These are phyloP conservation scores for Ichneumoninae sp. DNA, from an alignment of 2,888 invertebrate species.

Conservation along the genomic window DNA sequence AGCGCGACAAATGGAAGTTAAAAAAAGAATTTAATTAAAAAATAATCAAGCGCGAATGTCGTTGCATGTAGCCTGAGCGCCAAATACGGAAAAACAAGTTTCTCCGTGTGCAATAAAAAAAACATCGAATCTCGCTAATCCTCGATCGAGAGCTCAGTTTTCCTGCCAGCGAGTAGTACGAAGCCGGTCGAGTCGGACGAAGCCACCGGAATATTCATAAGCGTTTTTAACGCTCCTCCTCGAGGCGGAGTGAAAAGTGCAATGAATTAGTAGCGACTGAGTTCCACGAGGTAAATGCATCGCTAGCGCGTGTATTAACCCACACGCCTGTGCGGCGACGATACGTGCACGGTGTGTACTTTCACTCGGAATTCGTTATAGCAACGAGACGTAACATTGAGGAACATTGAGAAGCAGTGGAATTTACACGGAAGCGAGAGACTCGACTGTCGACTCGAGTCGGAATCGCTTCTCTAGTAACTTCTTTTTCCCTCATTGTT, in stretches of 20 bases:
- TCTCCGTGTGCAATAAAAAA: not conserved
- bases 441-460: constrained; percentile 47
- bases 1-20: not conserved
- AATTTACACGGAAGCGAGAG: constrained; percentile 59
- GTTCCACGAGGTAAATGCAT: not conserved
- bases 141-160: not conserved
- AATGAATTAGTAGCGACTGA: not conserved
- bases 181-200: not conserved
- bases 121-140: not conserved
- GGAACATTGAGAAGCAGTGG: constrained; percentile 58
- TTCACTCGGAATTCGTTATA: constrained; percentile 67
- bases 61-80: not conserved
- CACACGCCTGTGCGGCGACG: constrained; percentile 41
- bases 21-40: not conserved
- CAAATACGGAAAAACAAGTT: not conserved
- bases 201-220: not conserved
- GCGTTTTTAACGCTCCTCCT: not conserved
- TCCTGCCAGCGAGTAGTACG: not conserved
- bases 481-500: constrained; percentile 24
- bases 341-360: constrained; percentile 54
- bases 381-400: constrained; percentile 64
- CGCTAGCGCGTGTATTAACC: constrained; percentile 10
- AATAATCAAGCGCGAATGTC: not conserved
- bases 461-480: constrained; percentile 29
- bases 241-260: not conserved